phyloP scores from a whole-genome alignment of 2,113 vertebrate genomes.

The Leuciscus idus region DNA sequence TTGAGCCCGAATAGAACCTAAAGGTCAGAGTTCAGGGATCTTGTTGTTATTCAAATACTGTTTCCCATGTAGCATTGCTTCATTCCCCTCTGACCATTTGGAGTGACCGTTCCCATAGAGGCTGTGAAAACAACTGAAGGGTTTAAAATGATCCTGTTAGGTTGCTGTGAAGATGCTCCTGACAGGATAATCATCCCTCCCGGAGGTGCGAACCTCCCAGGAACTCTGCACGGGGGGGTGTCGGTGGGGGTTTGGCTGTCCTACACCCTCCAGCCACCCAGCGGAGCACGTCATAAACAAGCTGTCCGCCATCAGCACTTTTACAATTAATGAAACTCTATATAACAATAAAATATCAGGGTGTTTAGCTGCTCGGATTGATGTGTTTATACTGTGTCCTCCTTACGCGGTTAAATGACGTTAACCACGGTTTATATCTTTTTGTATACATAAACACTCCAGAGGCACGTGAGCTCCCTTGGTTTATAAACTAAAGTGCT shows the following conservation, averaged over 20 bases:
- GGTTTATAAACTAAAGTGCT: conserved; percentile 4
- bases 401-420: background rate
- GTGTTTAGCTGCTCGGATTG: conserved; percentile 14
- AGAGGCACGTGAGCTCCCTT: background rate
- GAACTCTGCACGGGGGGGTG: conserved; percentile 54
- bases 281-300: conserved; percentile 57
- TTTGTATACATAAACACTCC: conserved; percentile 36
- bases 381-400: conserved; percentile 29
- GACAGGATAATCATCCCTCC: conserved; percentile 67
- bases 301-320: conserved; percentile 34
- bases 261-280: conserved; percentile 62
- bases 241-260: conserved; percentile 48
- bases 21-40: conserved; percentile 59
- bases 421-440: background rate
- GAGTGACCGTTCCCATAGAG: conserved; percentile 50
- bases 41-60: conserved; percentile 35
- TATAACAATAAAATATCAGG: conserved; percentile 1
- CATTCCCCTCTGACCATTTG: conserved; percentile 60
- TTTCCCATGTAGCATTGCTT: conserved; percentile 47
- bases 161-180: conserved; percentile 64
- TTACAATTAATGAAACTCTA: conserved; percentile 23
- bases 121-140: conserved; percentile 63
- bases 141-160: conserved; percentile 60
- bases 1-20: conserved; percentile 24
- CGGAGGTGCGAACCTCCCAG: conserved; percentile 71